Evolutionary conservation across 2,113 vertebrate species (phyloP), one percentile per base, ranked within the genome.

Genomic region (Mesoclemmys tuberculata): DNA sequence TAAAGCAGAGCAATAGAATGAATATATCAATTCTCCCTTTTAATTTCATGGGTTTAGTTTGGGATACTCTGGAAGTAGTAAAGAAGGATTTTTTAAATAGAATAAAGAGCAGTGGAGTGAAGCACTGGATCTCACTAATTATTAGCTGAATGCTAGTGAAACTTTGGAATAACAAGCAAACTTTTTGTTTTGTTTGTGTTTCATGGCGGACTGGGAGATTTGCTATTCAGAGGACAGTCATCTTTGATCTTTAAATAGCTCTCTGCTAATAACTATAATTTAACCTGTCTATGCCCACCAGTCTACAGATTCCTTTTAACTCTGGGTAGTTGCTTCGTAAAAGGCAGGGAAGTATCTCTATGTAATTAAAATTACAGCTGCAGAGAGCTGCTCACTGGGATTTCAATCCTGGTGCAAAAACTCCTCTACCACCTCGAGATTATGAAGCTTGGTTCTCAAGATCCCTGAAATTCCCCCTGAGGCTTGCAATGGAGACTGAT

Each of bases 251-350:
- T 95, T 89, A 95, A 95, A 97, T 80, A 96, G 93, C n/a, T 83
- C 75, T 74, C 86, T 93, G 8, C 21, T 97, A 97, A 97, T 96
- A 96, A 95, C 90, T 96, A 35, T 94, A 97, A 97, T 98, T 97
- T 95, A 96, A 97, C 90, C 89, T 96, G 79, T 80, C 80, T 74
- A 6, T 94, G 78, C 21, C 5, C 92, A 77, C 80, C 89, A 97
- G 74, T 94, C 56, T 96, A 80, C 64, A 92, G 87, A 88, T 80
- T 93, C 77, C 83, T 94, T 95, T 96, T 91, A 91, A 95, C 91
- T 95, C 54, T 93, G 85, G 26, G 52, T 24, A 85, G 27, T 46
- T 92, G 24, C n/a, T 96, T 90, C 84, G n/a, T 84, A 96, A 89
- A 96, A 95, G 87, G 56, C 75, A 91, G 55, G 91, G 51, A 64